These are phyloP conservation scores for Seriola dumerili DNA, from an alignment of 2,113 vertebrate genomes.

Conservation along the genomic window DNA sequence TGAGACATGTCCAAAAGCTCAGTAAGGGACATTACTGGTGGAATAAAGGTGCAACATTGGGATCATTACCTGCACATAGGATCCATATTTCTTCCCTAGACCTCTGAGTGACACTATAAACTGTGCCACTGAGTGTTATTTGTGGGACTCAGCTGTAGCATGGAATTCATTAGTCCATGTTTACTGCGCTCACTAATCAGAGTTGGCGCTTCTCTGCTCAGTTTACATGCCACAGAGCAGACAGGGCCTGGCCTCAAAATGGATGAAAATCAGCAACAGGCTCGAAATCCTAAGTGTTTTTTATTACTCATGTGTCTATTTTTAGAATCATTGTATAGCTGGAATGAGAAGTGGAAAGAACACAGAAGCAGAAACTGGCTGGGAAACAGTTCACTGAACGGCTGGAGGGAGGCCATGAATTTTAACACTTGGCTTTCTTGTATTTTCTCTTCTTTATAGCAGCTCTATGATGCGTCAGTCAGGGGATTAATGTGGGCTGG, in stretches of 20 bases:
- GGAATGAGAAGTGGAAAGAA: slow-evolving; percentile 72
- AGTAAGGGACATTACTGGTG: neutral
- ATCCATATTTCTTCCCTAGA: slow-evolving; percentile 7
- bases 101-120: slow-evolving; percentile 25
- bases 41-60: neutral
- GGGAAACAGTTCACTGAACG: slow-evolving; percentile 32
- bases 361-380: slow-evolving; percentile 45
- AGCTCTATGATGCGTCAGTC: slow-evolving; percentile 21
- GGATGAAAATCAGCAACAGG: slow-evolving; percentile 66
- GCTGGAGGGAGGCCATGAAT: slow-evolving; percentile 49
- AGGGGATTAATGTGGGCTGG: slow-evolving; percentile 17
- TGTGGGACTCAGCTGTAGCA: slow-evolving; percentile 13
- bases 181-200: slow-evolving; percentile 68
- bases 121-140: slow-evolving; percentile 34
- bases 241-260: slow-evolving; percentile 50
- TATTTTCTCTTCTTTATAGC: slow-evolving; percentile 40
- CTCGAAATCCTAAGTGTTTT: slow-evolving; percentile 65
- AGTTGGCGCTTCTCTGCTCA: slow-evolving; percentile 52
- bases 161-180: slow-evolving; percentile 65
- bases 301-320: slow-evolving; percentile 73
- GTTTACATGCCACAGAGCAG: slow-evolving; percentile 65
- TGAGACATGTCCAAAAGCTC: neutral
- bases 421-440: slow-evolving; percentile 46
- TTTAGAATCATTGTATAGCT: slow-evolving; percentile 72
- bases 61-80: neutral